Base-by-base conservation (phyloP, 1,140 invertebrate genomes). In the Xylocopa sonorina region DNA sequence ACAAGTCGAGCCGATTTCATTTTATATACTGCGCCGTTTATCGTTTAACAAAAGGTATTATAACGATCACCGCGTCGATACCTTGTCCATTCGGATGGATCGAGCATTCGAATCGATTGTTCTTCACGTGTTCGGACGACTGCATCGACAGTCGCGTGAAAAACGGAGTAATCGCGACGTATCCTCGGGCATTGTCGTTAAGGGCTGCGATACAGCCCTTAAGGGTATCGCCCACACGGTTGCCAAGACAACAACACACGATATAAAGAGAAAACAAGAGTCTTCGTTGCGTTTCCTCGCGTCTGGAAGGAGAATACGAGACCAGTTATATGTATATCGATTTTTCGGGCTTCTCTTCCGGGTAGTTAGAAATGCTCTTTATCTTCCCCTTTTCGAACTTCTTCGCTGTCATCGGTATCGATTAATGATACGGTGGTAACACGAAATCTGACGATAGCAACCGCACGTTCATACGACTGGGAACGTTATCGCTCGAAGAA, bases 231-330 rank as follows among this genome's bases (percentile, higher is more conserved):
- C 7, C 57, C 67, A 63, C 58, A 78, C 74, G 84, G 84, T 85
- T 86, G 83, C 84, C 84, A 86, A 29, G 84, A 83, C 84, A 81
- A 86, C 84, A 73, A 63, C n/a, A 46, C 50, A 43, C 76, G 66
- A 63, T 46, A 29, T 78, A 85, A 85, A 84, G 82, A 79, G 75
- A 67, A 86, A 82, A 81, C 83, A 85, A 53, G 68, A 73, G 74
- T 58, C 62, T 60, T 46, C 29, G 43, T 38, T 16, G 29, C 62
- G 46, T 48, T 71, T 82, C 64, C 83, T 66, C 66, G 60, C 73
- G 21, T 60, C 64, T 34, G 58, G 50, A 79, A 84, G 68, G 29
- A 73, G 53, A 43, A 34, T 41, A 80, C 41, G 53, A 71, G 68
- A 48, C 62, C 12, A 27, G 29, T 21, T 38, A 50, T 81, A 27